phyloP scores from a whole-genome alignment of 2,888 invertebrate genomes.

The Prosopocoilus inquinatus region DNA sequence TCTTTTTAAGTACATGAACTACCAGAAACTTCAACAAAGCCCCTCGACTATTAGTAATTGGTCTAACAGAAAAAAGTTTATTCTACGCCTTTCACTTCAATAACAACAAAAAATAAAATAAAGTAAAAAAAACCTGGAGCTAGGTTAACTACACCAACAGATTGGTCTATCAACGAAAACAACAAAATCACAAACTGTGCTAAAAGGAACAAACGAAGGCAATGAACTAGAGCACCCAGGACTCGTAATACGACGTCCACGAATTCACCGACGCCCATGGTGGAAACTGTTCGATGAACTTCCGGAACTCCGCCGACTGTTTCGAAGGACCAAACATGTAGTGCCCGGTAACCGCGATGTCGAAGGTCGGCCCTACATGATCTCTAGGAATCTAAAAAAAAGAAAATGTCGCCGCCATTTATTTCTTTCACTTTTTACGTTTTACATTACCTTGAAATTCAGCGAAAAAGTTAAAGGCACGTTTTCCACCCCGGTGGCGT shows the following conservation, averaged over 20 bases:
- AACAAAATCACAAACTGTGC: constrained; percentile 16
- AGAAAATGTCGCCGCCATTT: not conserved
- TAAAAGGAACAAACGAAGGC: constrained; percentile 11
- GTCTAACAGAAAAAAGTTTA: no score
- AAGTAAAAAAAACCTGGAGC: constrained; percentile 10
- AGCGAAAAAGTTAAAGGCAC: constrained; percentile 60
- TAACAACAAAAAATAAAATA: constrained; percentile 7
- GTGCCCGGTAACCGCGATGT: constrained; percentile 63
- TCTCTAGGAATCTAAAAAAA: constrained; percentile 45
- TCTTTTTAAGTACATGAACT: no score
- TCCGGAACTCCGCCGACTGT: constrained; percentile 53
- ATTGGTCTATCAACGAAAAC: constrained; percentile 7
- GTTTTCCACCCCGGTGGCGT: constrained; percentile 61
- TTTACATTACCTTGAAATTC: constrained; percentile 59
- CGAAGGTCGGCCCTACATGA: constrained; percentile 52
- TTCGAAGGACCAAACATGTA: constrained; percentile 57
- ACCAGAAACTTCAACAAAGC: no score
- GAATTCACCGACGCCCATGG: constrained; percentile 64
- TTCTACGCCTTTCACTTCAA: not conserved
- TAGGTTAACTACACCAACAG: constrained; percentile 7
- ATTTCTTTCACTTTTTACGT: not conserved
- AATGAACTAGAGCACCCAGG: constrained; percentile 49
- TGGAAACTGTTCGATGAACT: constrained; percentile 61
- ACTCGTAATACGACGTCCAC: constrained; percentile 70
- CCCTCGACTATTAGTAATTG: no score